Evolutionary conservation across 1,140 invertebrate genomes (phyloP), one percentile per base, ranked within the genome.

Genomic region (Drosophila mojavensis): DNA sequence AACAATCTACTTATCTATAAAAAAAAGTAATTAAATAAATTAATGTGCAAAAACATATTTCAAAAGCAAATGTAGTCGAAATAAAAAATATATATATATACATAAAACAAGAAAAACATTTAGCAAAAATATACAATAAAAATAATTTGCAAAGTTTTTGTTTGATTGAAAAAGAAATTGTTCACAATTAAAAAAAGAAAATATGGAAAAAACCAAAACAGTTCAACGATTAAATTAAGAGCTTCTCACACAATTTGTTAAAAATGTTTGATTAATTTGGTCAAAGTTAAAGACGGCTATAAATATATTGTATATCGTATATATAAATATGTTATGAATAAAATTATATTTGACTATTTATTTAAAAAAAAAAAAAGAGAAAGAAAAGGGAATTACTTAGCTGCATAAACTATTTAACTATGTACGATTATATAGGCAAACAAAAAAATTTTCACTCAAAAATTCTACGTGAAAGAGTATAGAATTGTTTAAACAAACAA

Each of bases 151-250:
- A 41, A 39, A 39, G 58, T 67, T 68, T 77, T 77, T 28, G 41
- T 48, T 75, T 78, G 30, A 75, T 70, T 68, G 60, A 70, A 11
- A 24, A 45, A 41, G 20, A 24, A 54, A n/a, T 39, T 39, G 45
- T 67, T 61, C 65, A 71, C 36, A 39, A 13, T 39, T 33, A 33
- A 39, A 39, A 43, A 39, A 45, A 71, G 45, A 54, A 50, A 55
- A 54, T 4, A 10, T 51, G 43, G 33, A 36, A 5, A 36, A 71
- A 63, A 74, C 54, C 43, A 65, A 60, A 75, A 75, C 77, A 89
- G 80, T 89, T 89, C 84, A 88, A 89, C 84, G 84, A 89, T 84
- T 88, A 88, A 84, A 89, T 89, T 88, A 88, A 88, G 84, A 78
- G 84, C 80, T 78, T 80, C 73, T 75, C 62, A 88, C 75, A 82